These are phyloP conservation scores for Brachyhypopomus occidentalis DNA, from an alignment of 2,113 vertebrate species.

Conservation along the genomic window DNA sequence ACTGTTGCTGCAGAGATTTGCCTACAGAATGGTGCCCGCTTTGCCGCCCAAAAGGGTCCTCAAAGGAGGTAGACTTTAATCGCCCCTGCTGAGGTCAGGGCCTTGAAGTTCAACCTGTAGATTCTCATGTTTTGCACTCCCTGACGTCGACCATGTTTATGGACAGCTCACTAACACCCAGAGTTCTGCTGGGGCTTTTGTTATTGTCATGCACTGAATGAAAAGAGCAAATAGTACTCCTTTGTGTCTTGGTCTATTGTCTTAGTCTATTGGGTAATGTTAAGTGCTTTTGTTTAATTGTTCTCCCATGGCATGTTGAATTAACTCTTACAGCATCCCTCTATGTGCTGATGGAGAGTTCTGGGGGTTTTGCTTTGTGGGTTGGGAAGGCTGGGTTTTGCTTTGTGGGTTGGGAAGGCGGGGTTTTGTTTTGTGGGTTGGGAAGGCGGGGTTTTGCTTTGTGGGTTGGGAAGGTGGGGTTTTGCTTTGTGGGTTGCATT, in stretches of 20 bases:
- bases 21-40: slow-evolving; percentile 90
- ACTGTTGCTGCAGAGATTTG: slow-evolving; percentile 89
- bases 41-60: slow-evolving; percentile 94
- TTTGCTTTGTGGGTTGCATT: too few species aligned
- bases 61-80: slow-evolving; percentile 95
- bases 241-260: neutral
- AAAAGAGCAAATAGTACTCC: slow-evolving; percentile 21
- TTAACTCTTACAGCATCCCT: neutral
- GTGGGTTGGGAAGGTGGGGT: too few species aligned
- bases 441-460: too few species aligned
- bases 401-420: too few species aligned
- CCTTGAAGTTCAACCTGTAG: slow-evolving; percentile 12
- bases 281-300: too few species aligned
- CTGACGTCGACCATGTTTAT: neutral
- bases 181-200: neutral
- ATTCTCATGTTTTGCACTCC: slow-evolving; percentile 6
- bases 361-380: too few species aligned
- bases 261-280: neutral
- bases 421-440: too few species aligned
- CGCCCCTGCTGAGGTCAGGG: neutral
- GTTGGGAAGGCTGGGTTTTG: too few species aligned
- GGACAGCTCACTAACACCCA: neutral
- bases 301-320: neutral
- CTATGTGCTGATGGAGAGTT: too few species aligned
- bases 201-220: neutral